Evolutionary conservation across 2,888 invertebrate genomes (phyloP), one percentile per base, ranked within the genome.

Genomic region (Junonia oenone): DNA sequence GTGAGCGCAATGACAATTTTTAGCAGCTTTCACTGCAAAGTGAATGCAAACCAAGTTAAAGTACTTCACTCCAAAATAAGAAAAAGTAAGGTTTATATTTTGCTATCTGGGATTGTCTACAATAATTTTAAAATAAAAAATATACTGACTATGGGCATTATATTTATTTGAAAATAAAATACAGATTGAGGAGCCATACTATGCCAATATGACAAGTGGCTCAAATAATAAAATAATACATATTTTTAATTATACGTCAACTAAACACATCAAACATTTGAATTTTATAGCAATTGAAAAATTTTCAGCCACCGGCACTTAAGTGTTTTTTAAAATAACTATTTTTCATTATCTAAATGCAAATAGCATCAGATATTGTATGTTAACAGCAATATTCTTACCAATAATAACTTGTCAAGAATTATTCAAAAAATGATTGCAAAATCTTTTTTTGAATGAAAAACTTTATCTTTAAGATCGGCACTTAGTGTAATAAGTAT

Each of bases 91-190:
- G 8, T 27, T 27, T 27, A 27, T 8, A 27, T 27, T 27, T 27
- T 27, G 11, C 29, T 2, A 5, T 8, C 8, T 29, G 11, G 8
- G 27, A 8, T 27, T 27, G 6, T 2, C 27, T 8, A 11, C 11
- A 5, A 3, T 9, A 29, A 29, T 9, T 29, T 11, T 11, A 29
- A 64, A 63, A 63, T 63, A 63, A 63, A 51, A 61, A 56, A 61
- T 59, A 17, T 33, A 48, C 51, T 50, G 55, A 68, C 60, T 73
- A 76, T 77, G 75, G 80, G 75, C 70, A 76, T 78, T 73, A 73
- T 76, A 69, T 85, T 83, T 84, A 84, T 81, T 84, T 75, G 72
- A 81, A 79, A 87, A 81, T 72, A 71, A 81, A 67, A 83, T 81
- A 77, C 81, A 76, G 76, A 70, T 69, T 76, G 67, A 68, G 60